Evolutionary conservation across 2,888 invertebrate genomes (phyloP), one percentile per base, ranked within the genome.

Genomic region (Anthoptus insignis): DNA sequence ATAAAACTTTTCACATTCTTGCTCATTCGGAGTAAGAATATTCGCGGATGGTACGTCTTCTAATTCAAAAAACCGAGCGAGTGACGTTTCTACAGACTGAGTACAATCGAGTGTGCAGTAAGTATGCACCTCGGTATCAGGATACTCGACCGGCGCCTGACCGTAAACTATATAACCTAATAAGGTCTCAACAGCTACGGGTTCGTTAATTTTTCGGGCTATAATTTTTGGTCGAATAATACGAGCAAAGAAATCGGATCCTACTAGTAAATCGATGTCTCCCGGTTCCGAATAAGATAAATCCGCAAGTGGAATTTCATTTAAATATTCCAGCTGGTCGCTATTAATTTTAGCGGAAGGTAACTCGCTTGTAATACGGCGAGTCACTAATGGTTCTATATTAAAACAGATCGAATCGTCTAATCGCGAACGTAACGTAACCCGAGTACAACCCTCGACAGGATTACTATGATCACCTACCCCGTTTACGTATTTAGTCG

Each of bases 241-340:
- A 29, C 58, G 58, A 32, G 45, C 42, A 29, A 58, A 58, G 8
- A 64, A 34, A 22, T 66, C 63, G 1, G 59, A 53, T 9, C 63
- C 66, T 0, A 66, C 19, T 27, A 66, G 39, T 22, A 66, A 14
- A 22, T 66, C 50, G 29, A 66, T 57, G 19, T 45, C 45, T 29
- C n/a, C n/a, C 0, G 60, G 60, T 22, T 34, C 16, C 14, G 14
- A 56, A 50, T 59, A 61, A 14, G 19, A 22, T 58, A 22, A 21
- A 52, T 66, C 61, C 32, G 66, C 66, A 9, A 66, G 49, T 8
- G 32, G 24, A 50, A 66, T 59, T 37, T 59, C 54, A 29, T 54
- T 37, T 22, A 66, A 39, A 63, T 63, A 57, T 19, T 47, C 32
- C 21, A 63, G 22, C 7, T 32, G 37, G 4, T 22, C 37, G 16